Evolutionary conservation across 2,888 invertebrate genomes (phyloP).

Genomic region (Oxytorus armatus): DNA sequence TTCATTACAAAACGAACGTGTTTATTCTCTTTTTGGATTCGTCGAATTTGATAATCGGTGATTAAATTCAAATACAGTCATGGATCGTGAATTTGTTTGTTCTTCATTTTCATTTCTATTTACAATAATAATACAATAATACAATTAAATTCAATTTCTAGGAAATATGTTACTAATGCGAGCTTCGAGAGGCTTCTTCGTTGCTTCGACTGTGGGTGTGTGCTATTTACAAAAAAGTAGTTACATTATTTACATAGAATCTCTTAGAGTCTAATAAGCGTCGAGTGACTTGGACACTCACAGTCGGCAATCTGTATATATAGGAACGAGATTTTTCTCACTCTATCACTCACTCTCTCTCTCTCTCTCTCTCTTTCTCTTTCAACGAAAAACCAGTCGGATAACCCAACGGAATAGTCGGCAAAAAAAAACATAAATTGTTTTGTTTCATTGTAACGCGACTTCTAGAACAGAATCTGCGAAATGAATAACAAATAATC

Average conservation of each 20-base stretch:
- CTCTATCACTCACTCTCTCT: slow-evolving; percentile 53
- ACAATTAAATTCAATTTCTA: slow-evolving; percentile 66
- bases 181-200: slow-evolving; percentile 58
- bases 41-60: slow-evolving; percentile 46
- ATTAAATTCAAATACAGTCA: slow-evolving; percentile 52
- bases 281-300: slow-evolving; percentile 78
- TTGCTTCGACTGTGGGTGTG: slow-evolving; percentile 65
- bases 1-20: slow-evolving; percentile 63
- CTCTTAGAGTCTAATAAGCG: slow-evolving; percentile 83
- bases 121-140: slow-evolving; percentile 67
- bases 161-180: slow-evolving; percentile 62
- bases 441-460: slow-evolving; percentile 39
- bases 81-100: slow-evolving; percentile 46
- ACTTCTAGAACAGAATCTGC: slow-evolving; percentile 43
- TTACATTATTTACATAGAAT: slow-evolving; percentile 83
- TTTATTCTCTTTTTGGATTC: slow-evolving; percentile 56
- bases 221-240: slow-evolving; percentile 76
- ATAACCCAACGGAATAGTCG: slow-evolving; percentile 47
- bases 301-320: slow-evolving; percentile 65
- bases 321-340: slow-evolving; percentile 66
- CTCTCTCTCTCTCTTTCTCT: slow-evolving; percentile 16
- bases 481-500: slow-evolving; percentile 51
- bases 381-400: slow-evolving; percentile 49
- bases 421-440: slow-evolving; percentile 40
- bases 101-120: slow-evolving; percentile 42